Conservation (phyloP, 2,113 vertebrate genomes). For the Chloroceryle aenea region DNA sequence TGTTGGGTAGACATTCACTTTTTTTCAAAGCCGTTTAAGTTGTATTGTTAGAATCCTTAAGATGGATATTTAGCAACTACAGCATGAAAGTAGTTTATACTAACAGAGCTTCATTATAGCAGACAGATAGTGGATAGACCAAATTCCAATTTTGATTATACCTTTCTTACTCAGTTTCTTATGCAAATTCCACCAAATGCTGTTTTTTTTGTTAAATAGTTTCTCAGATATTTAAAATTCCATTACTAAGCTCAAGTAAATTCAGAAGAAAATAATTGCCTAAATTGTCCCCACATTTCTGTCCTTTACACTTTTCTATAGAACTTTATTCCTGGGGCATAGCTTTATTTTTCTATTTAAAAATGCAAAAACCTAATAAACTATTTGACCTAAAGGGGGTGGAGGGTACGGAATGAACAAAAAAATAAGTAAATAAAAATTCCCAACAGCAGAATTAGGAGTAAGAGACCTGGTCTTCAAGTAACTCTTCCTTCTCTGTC, state of each 20-base stretch:
- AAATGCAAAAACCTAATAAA: not conserved
- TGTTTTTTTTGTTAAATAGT: accelerated
- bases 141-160: not conserved
- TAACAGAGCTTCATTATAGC: not conserved
- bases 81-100: not conserved
- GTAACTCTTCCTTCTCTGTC: not conserved
- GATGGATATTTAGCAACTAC: not conserved
- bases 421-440: accelerated
- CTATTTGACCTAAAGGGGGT: not conserved
- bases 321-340: not conserved
- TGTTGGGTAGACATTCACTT: not conserved
- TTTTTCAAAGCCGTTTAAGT: not conserved
- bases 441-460: not conserved
- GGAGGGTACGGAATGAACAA: not conserved
- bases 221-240: not conserved
- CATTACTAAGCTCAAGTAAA: not conserved
- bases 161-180: not conserved
- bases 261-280: not conserved
- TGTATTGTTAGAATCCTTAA: not conserved
- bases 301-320: not conserved
- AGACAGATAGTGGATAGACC: not conserved
- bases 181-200: not conserved
- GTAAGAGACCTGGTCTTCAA: not conserved
- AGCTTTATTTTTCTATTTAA: not conserved
- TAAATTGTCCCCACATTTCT: not conserved